Conservation (phyloP, 2,113 vertebrate genomes). For the Tetrao urogallus region DNA sequence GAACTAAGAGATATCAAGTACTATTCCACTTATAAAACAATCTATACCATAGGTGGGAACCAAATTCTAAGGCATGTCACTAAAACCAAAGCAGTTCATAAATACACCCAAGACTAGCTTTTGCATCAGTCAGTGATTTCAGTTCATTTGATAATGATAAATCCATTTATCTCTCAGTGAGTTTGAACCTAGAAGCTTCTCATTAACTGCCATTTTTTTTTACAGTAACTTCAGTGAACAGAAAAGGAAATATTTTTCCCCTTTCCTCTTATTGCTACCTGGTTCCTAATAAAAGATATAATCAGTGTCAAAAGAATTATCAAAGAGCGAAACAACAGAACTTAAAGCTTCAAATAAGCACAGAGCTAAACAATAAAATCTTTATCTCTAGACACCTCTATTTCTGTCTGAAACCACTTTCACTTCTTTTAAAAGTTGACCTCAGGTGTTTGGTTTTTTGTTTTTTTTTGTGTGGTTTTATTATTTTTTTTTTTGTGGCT, state of each 20-base stretch:
- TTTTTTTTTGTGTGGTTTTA: neutral
- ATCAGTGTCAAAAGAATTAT: neutral
- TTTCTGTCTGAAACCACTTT: neutral
- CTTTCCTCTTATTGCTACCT: neutral
- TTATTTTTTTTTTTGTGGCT: neutral
- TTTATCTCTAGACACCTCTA: neutral
- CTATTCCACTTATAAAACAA: neutral
- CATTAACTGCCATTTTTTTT: neutral
- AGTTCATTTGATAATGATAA: neutral
- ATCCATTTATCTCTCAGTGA: rapidly evolving
- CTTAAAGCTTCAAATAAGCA: neutral
- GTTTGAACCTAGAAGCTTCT: neutral
- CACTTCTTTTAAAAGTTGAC: neutral
- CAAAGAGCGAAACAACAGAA: neutral
- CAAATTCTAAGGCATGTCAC: neutral
- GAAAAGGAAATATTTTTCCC: neutral
- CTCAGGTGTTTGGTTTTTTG: neutral
- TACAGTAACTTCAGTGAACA: neutral
- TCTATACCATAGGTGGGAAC: neutral
- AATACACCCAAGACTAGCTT: neutral
- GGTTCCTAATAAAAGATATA: neutral
- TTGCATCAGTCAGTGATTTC: neutral
- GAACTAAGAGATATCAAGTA: neutral
- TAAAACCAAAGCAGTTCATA: neutral
- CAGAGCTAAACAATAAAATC: neutral